These are phyloP conservation scores for Platycercus adscitus DNA, from an alignment of 2,113 vertebrate species.

Conservation along the genomic window DNA sequence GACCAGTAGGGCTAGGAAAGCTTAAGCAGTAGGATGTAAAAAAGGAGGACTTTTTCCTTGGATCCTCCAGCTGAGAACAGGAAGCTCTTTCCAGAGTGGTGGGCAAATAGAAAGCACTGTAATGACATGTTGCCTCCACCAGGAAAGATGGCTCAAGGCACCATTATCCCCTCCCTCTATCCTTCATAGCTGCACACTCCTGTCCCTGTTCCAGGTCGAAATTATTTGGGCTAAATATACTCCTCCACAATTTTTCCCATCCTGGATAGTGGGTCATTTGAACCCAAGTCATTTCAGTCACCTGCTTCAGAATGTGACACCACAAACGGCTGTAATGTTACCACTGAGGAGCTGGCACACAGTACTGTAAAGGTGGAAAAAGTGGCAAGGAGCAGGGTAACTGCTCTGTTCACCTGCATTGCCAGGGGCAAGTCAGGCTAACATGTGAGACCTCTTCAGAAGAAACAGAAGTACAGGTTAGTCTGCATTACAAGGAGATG, in stretches of 20 bases:
- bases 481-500: not conserved
- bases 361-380: not conserved
- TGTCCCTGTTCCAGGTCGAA: not conserved
- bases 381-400: not conserved
- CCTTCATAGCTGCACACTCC: not conserved
- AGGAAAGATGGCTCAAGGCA: not conserved
- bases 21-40: not conserved
- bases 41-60: not conserved
- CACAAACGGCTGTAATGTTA: not conserved
- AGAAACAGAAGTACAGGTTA: not conserved
- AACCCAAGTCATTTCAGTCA: not conserved
- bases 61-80: not conserved
- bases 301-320: not conserved
- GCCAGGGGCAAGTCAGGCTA: not conserved
- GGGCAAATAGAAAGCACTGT: not conserved
- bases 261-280: not conserved
- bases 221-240: not conserved
- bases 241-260: not conserved
- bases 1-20: not conserved
- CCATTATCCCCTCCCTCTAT: not conserved
- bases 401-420: not conserved
- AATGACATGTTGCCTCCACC: not conserved
- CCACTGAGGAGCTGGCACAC: not conserved
- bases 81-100: not conserved
- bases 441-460: rapidly evolving